Conservation (phyloP, 2,797 vertebrate genomes). For the Centropyge bicolor region DNA sequence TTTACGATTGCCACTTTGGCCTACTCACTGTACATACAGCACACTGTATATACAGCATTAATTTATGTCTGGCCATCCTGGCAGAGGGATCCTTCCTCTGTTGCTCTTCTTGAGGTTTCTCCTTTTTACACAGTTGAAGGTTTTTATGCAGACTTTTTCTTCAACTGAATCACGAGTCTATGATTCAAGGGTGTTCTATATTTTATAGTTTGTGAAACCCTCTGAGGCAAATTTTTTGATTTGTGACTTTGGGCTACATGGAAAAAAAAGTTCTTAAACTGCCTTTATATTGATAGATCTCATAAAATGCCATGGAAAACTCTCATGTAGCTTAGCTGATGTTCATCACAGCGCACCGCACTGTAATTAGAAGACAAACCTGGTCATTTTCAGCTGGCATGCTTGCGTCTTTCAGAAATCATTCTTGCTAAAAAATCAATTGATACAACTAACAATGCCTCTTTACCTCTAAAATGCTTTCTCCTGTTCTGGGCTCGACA, state of each 20-base stretch:
- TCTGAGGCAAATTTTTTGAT: conserved; percentile 7
- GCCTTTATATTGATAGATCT: conserved; percentile 21
- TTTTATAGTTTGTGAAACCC: conserved; percentile 5
- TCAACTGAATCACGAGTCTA: neutral
- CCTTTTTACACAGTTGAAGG: neutral
- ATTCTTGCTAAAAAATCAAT: conserved; percentile 10
- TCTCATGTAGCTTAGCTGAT: conserved; percentile 6
- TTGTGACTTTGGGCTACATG: conserved; percentile 7
- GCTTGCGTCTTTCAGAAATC: conserved; percentile 4
- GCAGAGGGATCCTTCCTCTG: neutral
- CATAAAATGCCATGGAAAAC: conserved; percentile 49
- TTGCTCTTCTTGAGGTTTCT: neutral
- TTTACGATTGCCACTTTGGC: neutral
- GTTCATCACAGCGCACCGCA: conserved; percentile 27
- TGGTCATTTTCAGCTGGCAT: conserved; percentile 43
- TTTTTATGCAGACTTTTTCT: neutral
- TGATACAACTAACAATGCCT: conserved; percentile 11
- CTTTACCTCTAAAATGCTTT: conserved; percentile 2
- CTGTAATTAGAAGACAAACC: conserved; percentile 43
- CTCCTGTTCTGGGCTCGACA: neutral
- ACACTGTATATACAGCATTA: neutral
- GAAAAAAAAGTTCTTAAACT: conserved; percentile 12
- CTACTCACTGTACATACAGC: neutral
- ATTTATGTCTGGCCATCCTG: neutral
- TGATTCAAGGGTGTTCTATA: neutral